Base-by-base conservation (phyloP, 2,113 vertebrate genomes). In the Lagenorhynchus albirostris region DNA sequence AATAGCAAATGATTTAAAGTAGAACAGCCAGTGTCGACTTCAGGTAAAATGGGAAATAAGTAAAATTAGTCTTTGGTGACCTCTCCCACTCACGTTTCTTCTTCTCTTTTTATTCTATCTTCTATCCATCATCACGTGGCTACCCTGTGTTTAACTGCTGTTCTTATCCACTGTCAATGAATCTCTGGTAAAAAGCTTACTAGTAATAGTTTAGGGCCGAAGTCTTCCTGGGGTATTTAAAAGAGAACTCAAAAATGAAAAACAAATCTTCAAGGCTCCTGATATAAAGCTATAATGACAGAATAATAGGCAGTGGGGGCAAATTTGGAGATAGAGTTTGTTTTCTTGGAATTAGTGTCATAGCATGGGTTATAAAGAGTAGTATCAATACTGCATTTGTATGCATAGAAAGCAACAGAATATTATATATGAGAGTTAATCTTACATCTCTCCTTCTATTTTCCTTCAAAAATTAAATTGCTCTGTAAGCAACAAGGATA, bases 1-100 rank as follows among this genome's bases (percentile, higher is more conserved):
- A 94, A 76, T 23, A 82, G 74, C 33, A 96, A 94, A 84, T 62
- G 33, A 93, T 62, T 92, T 82, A 50, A 94, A 92, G 58, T 74
- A 83, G 74, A 36, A 86, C 1, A 80, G 23, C 20, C 38, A 73
- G 13, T 86, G 73, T 6, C 80, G 71, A 94, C 23, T 94, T 79
- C 26, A 85, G 36, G 21, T 44, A 93, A 93, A 93, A 86, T 36
- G 62, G 20, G 55, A 94, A 94, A 83, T 63, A 73, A 38, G 47
- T 73, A 73, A 96, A 80, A 91, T 68, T 77, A 88, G 41, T 65
- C 77, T 95, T 71, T 65, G 73, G 86, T 96, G n/a, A 85, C 36
- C 13, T 70, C 53, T 86, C 29, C 68, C 10, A 83, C 17, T 15
- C 18, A 31, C 3, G 1, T 58, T 26, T 9, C 53, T 8, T 80